phyloP scores from a whole-genome alignment of 1,140 invertebrate species.

The Drosophila miranda region DNA sequence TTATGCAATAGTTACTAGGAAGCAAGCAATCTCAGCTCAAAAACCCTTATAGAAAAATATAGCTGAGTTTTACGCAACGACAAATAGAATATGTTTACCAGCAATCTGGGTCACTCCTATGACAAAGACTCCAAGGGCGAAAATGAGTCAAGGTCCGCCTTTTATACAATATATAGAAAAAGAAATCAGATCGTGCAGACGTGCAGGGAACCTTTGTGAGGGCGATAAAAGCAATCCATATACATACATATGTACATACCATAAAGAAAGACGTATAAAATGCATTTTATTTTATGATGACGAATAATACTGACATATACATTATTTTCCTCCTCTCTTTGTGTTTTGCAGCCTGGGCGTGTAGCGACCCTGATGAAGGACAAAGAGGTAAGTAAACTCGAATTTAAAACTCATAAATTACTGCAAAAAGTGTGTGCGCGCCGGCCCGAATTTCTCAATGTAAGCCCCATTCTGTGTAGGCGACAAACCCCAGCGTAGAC shows the following conservation, averaged over 20 bases:
- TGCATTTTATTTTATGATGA: no score
- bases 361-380: constrained; percentile 90
- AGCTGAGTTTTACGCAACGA: constrained; percentile 5
- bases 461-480: constrained; percentile 80
- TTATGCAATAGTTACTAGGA: no score
- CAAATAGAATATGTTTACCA: constrained; percentile 1
- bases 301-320: constrained; percentile 1
- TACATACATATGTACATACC: constrained; percentile 8
- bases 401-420: not conserved
- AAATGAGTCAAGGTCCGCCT: constrained; percentile 59
- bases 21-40: not conserved
- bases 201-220: constrained; percentile 18
- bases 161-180: constrained; percentile 21
- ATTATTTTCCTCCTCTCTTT: constrained; percentile 49
- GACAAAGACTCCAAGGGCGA: constrained; percentile 20
- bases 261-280: not conserved
- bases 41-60: not conserved
- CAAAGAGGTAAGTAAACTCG: constrained; percentile 85
- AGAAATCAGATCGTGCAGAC: constrained; percentile 36
- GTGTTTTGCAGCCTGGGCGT: constrained; percentile 88
- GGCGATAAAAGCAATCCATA: constrained; percentile 24
- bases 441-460: constrained; percentile 68
- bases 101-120: constrained; percentile 2
- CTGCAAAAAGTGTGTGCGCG: constrained; percentile 13
- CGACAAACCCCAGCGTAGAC: constrained; percentile 5